Evolutionary conservation across 2,113 vertebrate genomes (phyloP).

Genomic region (Catagonus wagneri): DNA sequence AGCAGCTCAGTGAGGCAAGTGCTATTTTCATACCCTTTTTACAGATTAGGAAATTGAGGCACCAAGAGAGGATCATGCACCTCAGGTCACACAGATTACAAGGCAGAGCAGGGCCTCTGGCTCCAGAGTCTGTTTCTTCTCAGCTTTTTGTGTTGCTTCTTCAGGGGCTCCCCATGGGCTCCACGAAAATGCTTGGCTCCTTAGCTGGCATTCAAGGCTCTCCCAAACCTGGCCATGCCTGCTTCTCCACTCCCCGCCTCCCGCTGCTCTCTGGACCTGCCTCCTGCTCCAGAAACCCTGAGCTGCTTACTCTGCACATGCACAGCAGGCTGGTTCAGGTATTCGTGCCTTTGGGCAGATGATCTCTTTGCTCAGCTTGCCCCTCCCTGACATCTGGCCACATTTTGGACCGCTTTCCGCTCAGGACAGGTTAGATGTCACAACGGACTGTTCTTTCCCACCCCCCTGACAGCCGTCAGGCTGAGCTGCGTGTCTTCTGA

Average conservation of each 20-base stretch:
- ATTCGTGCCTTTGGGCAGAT: background rate
- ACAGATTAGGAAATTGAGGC: slow-evolving; percentile 4
- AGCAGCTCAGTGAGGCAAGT: background rate
- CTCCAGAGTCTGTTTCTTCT: background rate
- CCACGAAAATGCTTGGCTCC: background rate
- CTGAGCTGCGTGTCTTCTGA: background rate
- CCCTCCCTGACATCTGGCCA: background rate
- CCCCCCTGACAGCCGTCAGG: background rate
- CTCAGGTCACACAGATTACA: background rate
- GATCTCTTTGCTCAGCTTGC: background rate
- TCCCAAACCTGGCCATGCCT: background rate
- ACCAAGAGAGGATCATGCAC: background rate
- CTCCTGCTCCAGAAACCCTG: background rate
- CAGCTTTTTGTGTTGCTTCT: background rate
- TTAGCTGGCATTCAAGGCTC: background rate
- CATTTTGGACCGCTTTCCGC: background rate
- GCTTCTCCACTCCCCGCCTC: background rate
- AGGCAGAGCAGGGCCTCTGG: background rate
- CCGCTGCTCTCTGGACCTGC: background rate
- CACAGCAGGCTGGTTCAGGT: background rate
- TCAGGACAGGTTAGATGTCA: background rate
- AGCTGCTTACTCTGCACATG: background rate
- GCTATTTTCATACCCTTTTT: background rate
- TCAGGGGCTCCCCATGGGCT: background rate
- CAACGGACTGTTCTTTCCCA: background rate